Percentiles rank a stretch among this genome's conserved stretches.
phyloP scores from a whole-genome alignment of 2,113 vertebrate genomes.

The Mesoclemmys tuberculata region DNA sequence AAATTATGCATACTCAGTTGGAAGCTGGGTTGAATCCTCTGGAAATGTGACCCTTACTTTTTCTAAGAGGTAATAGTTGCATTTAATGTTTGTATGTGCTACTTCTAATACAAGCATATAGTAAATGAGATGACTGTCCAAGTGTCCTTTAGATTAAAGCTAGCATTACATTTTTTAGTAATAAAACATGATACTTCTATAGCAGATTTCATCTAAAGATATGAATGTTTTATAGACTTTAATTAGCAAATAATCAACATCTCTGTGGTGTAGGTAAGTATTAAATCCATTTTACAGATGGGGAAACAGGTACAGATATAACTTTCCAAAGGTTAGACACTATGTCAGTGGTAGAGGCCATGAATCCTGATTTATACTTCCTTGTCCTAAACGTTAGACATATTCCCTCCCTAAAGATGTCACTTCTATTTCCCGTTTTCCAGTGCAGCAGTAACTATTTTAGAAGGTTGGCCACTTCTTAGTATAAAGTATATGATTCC shows the following conservation, averaged over 20 bases:
- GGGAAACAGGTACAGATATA: background rate
- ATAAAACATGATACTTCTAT: background rate
- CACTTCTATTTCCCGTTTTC: background rate
- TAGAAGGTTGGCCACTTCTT: background rate
- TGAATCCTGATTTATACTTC: background rate
- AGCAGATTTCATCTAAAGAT: background rate
- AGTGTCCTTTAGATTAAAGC: background rate
- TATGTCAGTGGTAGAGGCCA: fast-evolving
- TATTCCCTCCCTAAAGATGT: background rate
- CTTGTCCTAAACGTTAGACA: background rate
- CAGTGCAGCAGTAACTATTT: background rate
- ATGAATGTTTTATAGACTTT: background rate
- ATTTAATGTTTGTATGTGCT: background rate
- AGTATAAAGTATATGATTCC: background rate
- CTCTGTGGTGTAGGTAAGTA: background rate
- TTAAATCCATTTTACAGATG: background rate
- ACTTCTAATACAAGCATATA: background rate
- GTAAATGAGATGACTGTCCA: background rate
- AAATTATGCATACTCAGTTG: background rate
- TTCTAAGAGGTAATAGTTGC: background rate
- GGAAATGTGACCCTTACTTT: background rate
- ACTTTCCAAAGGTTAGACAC: background rate
- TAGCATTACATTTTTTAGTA: background rate
- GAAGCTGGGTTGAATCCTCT: background rate
- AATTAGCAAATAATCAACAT: background rate